Percentiles rank a stretch among this genome's conserved stretches.
Conservation (phyloP, 64 coral and sea anemone genomes). For the Acropora yongei region DNA sequence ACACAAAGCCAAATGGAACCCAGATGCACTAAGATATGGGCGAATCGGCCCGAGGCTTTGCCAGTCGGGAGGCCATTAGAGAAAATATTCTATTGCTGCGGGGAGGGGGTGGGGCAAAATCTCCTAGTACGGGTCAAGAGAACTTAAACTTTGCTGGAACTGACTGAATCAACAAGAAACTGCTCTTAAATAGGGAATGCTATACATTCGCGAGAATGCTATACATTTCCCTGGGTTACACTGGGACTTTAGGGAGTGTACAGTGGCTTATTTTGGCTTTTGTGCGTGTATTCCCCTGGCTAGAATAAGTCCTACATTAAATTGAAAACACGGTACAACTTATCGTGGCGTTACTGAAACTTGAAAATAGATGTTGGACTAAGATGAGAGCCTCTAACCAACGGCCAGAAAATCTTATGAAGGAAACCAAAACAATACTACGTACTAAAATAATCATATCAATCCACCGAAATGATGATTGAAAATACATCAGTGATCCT, state of each 20-base stretch:
- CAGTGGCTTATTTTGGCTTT: not conserved
- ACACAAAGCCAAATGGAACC: not conserved
- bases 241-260: not conserved
- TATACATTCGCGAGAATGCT: not conserved
- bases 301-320: too few relatives aligned
- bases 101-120: not conserved
- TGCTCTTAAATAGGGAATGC: not conserved
- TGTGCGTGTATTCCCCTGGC: not conserved
- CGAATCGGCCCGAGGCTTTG: not conserved
- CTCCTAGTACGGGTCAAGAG: conserved; percentile 2
- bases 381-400: too few relatives aligned
- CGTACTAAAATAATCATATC: too few relatives aligned
- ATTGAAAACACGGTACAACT: too few relatives aligned
- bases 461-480: too few relatives aligned
- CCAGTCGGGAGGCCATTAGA: not conserved
- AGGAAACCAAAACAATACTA: too few relatives aligned
- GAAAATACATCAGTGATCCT: too few relatives aligned
- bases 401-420: too few relatives aligned
- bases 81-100: conserved; percentile 5
- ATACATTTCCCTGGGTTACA: not conserved
- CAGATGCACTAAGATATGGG: not conserved
- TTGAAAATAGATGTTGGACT: too few relatives aligned
- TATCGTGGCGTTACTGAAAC: too few relatives aligned
- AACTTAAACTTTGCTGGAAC: conserved; percentile 12
- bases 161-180: not conserved